Evolutionary conservation across 2,113 vertebrate genomes (phyloP).

Genomic region (Thomomys bottae): DNA sequence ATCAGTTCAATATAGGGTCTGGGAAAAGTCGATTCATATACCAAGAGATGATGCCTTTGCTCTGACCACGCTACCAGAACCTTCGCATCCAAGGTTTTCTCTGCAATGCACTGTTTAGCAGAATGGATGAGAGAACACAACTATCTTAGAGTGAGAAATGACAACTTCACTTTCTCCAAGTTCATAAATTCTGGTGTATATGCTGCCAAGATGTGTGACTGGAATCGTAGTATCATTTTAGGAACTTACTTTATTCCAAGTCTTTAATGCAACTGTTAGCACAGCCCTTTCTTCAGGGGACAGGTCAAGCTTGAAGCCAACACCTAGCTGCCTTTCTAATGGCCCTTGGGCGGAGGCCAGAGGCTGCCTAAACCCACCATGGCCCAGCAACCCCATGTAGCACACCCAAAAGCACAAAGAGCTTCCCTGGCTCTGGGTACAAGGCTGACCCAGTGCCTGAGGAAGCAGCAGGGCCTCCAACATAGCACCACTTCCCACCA

Average conservation of each 20-base stretch:
- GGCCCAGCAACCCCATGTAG: neutral
- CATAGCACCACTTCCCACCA: rapidly evolving
- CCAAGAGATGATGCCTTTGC: neutral
- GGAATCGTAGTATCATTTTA: neutral
- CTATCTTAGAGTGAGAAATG: too few relatives aligned
- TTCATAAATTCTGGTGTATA: neutral
- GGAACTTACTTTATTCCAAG: neutral
- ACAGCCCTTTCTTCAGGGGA: too few relatives aligned
- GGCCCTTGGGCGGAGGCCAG: too few relatives aligned
- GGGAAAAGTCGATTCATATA: conserved; percentile 48
- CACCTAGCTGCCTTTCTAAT: neutral
- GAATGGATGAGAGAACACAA: conserved; percentile 2
- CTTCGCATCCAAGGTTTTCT: neutral
- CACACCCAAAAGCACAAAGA: too few relatives aligned
- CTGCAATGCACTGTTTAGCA: neutral
- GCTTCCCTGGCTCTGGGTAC: too few relatives aligned
- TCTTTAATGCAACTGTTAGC: neutral
- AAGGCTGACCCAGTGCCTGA: too few relatives aligned
- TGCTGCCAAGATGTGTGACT: neutral
- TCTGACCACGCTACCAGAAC: neutral
- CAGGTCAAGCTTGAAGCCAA: neutral
- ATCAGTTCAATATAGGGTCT: conserved; percentile 57
- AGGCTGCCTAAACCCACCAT: neutral
- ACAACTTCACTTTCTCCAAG: conserved; percentile 1
- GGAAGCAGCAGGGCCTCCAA: too few relatives aligned